Conservation (phyloP, 1,140 invertebrate species). For the Drosophila parabipectinata region DNA sequence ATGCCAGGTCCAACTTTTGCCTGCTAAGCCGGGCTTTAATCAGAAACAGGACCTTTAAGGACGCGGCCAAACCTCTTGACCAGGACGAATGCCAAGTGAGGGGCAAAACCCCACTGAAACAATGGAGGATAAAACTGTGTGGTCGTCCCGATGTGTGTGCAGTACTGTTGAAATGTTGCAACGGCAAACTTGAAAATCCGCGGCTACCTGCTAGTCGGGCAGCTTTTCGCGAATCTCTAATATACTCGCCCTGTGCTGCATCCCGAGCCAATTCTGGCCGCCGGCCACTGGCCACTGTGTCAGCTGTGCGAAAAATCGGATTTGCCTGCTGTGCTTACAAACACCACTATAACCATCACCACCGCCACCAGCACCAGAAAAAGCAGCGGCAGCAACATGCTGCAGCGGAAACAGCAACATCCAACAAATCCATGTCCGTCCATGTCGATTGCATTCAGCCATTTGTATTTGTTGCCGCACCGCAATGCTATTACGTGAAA, state of each 20-base stretch:
- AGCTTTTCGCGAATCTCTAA: constrained; percentile 52
- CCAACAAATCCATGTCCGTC: constrained; percentile 32
- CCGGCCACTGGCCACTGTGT: constrained; percentile 1
- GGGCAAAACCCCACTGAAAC: constrained; percentile 9
- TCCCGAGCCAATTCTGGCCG: constrained; percentile 18
- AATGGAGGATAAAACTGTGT: constrained; percentile 21
- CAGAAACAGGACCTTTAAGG: constrained; percentile 51
- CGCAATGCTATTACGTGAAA: constrained; percentile 77
- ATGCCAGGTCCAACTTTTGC: not conserved
- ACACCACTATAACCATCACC: constrained; percentile 20
- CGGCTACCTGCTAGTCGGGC: constrained; percentile 1
- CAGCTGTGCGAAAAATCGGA: constrained; percentile 61
- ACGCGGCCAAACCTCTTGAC: not conserved
- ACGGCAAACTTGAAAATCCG: constrained; percentile 51
- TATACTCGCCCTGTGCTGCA: constrained; percentile 33
- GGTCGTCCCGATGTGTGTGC: constrained; percentile 18
- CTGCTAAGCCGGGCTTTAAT: constrained; percentile 44
- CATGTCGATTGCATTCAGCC: constrained; percentile 29
- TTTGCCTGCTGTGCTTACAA: constrained; percentile 62
- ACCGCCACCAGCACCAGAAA: constrained; percentile 3
- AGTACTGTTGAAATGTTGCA: constrained; percentile 25
- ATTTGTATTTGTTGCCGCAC: constrained; percentile 65
- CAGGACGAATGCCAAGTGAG: not conserved
- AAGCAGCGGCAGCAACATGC: constrained; percentile 4
- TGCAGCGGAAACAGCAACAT: constrained; percentile 4